These are phyloP conservation scores for Drosophila neonasuta DNA, from an alignment of 2,888 invertebrate species.

Conservation along the genomic window DNA sequence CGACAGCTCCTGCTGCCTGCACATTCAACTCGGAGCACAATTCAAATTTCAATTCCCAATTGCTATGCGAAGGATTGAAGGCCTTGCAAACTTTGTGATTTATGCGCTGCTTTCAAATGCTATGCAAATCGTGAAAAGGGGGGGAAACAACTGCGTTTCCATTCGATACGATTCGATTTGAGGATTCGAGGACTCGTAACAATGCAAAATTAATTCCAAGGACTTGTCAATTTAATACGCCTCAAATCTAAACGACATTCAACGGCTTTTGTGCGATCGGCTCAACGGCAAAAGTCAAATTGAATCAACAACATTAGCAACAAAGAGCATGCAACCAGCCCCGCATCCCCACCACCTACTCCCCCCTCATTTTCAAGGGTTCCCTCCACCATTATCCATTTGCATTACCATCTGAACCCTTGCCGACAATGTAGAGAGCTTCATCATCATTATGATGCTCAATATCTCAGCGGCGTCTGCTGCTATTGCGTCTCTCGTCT, in stretches of 20 bases:
- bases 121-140: constrained; percentile 40
- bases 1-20: background rate
- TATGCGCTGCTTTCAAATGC: constrained; percentile 24
- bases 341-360: too few relatives aligned
- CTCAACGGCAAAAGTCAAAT: constrained; percentile 62
- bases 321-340: constrained; percentile 45
- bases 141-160: background rate
- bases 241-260: constrained; percentile 54
- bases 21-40: constrained; percentile 9
- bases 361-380: background rate
- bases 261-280: constrained; percentile 48
- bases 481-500: constrained; percentile 47
- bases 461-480: constrained; percentile 57
- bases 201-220: constrained; percentile 67
- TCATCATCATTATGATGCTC: constrained; percentile 69
- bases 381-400: background rate
- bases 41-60: constrained; percentile 3
- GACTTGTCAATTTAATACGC: constrained; percentile 62
- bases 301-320: constrained; percentile 72
- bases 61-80: background rate
- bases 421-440: constrained; percentile 45
- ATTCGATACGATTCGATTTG: background rate
- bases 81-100: constrained; percentile 33
- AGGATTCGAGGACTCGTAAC: constrained; percentile 31
- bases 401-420: constrained; percentile 31